Evolutionary conservation across 2,113 vertebrate species (phyloP).

Genomic region (Tychaedon coryphoeus): DNA sequence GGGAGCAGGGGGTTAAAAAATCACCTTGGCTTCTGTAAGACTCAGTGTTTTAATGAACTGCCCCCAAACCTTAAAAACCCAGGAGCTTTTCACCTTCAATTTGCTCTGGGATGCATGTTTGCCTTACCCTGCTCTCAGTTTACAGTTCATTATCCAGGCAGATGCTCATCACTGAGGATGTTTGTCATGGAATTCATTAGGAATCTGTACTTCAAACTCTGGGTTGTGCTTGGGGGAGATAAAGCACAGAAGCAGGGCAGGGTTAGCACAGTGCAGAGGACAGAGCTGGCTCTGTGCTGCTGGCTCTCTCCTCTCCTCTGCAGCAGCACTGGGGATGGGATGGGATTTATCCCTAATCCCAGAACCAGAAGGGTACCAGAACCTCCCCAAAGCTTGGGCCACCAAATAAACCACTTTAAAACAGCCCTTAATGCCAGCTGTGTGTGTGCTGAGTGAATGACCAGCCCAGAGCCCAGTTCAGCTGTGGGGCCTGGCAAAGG

Average conservation of each 20-base stretch:
- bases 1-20: background rate
- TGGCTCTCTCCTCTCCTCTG: background rate
- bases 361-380: background rate
- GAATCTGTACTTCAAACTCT: background rate
- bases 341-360: background rate
- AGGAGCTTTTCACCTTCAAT: background rate
- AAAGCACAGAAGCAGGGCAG: background rate
- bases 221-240: background rate
- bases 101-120: background rate
- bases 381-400: background rate
- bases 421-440: background rate
- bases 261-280: background rate
- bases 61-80: background rate
- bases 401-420: background rate
- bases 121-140: background rate
- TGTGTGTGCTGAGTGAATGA: background rate
- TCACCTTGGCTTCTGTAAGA: background rate
- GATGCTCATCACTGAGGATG: background rate
- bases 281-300: background rate
- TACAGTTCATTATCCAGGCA: conserved; percentile 48
- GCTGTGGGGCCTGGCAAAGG: background rate
- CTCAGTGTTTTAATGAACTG: background rate
- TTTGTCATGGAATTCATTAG: conserved; percentile 21
- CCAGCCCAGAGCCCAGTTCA: background rate
- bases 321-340: background rate